Percentiles rank a stretch among this genome's conserved stretches.
phyloP scores from a whole-genome alignment of 2,888 invertebrate genomes.

The Himalopsyche anomala region DNA sequence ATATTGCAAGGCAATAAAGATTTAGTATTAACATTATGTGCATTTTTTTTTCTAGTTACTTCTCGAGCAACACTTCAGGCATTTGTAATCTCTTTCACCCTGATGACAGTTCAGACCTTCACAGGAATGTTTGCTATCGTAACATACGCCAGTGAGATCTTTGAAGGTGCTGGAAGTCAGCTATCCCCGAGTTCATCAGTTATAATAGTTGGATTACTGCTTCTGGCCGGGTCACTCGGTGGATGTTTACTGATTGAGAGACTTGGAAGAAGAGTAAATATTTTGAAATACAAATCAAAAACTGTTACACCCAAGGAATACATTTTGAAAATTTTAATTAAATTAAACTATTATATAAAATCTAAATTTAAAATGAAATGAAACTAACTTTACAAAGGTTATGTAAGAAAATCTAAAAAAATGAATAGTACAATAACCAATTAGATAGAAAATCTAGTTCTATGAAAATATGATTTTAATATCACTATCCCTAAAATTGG shows the following conservation, averaged over 20 bases:
- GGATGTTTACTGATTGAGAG: conserved; percentile 61
- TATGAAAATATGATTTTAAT: no score
- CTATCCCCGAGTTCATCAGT: conserved; percentile 51
- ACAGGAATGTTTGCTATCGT: conserved; percentile 60
- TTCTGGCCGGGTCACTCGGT: conserved; percentile 58
- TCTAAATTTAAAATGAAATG: no score
- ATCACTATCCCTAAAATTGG: no score
- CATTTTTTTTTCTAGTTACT: conserved; percentile 56
- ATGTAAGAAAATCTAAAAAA: no score
- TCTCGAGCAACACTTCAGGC: conserved; percentile 57
- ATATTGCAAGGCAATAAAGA: no score
- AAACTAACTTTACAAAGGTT: no score
- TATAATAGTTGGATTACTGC: conserved; percentile 58
- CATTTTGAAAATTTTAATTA: no score
- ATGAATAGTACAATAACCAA: no score
- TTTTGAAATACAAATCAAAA: no score
- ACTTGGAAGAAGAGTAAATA: conserved; percentile 61
- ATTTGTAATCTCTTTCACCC: conserved; percentile 51
- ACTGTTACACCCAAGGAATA: no score
- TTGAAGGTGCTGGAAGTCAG: conserved; percentile 52
- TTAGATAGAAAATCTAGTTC: no score
- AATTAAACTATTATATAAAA: no score
- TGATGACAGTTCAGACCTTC: conserved; percentile 56
- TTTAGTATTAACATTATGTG: neutral
- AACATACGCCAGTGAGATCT: conserved; percentile 57